Evolutionary conservation across 2,113 vertebrate genomes (phyloP).

Genomic region (Psittacus erithacus): DNA sequence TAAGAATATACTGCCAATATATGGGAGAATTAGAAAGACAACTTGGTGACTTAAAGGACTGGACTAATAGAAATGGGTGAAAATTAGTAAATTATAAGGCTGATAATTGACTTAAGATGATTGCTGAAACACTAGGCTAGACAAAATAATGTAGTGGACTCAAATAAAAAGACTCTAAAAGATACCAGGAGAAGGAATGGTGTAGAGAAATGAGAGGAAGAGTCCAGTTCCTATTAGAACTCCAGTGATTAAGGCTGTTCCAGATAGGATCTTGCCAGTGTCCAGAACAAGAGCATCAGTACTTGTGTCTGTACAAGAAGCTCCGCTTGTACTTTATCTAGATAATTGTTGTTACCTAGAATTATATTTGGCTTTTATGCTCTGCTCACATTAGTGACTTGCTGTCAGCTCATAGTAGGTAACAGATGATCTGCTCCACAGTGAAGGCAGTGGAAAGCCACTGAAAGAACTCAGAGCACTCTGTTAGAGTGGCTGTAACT

Average conservation of each 20-base stretch:
- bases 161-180: neutral
- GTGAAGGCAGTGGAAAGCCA: neutral
- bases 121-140: neutral
- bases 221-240: neutral
- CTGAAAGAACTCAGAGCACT: neutral
- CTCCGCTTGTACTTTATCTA: neutral
- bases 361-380: neutral
- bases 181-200: fast-evolving
- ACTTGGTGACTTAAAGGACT: neutral
- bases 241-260: neutral
- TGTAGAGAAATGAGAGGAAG: neutral
- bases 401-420: neutral
- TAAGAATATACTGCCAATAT: neutral
- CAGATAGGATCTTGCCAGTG: neutral
- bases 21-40: neutral
- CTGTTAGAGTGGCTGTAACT: neutral
- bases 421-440: neutral
- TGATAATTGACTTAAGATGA: fast-evolving
- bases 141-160: neutral
- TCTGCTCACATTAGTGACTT: neutral
- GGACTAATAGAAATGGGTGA: neutral
- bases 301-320: neutral
- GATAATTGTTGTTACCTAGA: neutral
- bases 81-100: neutral
- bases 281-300: neutral